Percentiles rank a stretch among this genome's conserved stretches.
Evolutionary conservation across 1,140 invertebrate genomes (phyloP).

Genomic region (Atta cephalotes): DNA sequence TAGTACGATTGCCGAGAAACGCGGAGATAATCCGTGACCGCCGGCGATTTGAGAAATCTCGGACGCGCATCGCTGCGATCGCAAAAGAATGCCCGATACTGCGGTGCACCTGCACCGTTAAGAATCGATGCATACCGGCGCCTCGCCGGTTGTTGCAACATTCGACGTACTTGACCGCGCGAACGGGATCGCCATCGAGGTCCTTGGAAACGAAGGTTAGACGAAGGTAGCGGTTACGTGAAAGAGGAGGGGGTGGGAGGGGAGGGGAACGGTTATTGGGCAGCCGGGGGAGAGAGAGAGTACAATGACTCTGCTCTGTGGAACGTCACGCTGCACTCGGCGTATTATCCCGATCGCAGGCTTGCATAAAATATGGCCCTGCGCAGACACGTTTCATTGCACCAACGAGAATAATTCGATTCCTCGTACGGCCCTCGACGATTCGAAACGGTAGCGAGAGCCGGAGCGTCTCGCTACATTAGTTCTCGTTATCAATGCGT

Average conservation of each 20-base stretch:
- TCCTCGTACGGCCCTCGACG: conserved; percentile 54
- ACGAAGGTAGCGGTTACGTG: conserved; percentile 74
- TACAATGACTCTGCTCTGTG: conserved; percentile 68
- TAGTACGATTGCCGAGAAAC: conserved; percentile 18
- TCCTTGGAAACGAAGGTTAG: conserved; percentile 75
- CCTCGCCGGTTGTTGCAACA: conserved; percentile 44
- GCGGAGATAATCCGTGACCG: conserved; percentile 58
- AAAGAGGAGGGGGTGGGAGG: neutral
- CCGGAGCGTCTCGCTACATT: conserved; percentile 66
- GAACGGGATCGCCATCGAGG: conserved; percentile 69
- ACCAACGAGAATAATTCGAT: conserved; percentile 74
- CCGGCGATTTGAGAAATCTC: conserved; percentile 58
- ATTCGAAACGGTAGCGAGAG: conserved; percentile 53
- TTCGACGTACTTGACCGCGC: conserved; percentile 60
- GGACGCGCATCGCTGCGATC: conserved; percentile 36
- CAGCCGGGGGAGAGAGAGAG: conserved; percentile 27
- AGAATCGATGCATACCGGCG: conserved; percentile 59
- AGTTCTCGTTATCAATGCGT: conserved; percentile 73
- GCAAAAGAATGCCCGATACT: conserved; percentile 39
- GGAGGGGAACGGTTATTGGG: conserved; percentile 68
- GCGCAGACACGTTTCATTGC: conserved; percentile 75
- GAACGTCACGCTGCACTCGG: conserved; percentile 70
- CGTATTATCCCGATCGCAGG: conserved; percentile 71
- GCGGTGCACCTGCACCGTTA: conserved; percentile 60
- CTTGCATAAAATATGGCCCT: conserved; percentile 77